Base-by-base conservation (phyloP, 1,140 invertebrate species). In the Drosophila burlai region DNA sequence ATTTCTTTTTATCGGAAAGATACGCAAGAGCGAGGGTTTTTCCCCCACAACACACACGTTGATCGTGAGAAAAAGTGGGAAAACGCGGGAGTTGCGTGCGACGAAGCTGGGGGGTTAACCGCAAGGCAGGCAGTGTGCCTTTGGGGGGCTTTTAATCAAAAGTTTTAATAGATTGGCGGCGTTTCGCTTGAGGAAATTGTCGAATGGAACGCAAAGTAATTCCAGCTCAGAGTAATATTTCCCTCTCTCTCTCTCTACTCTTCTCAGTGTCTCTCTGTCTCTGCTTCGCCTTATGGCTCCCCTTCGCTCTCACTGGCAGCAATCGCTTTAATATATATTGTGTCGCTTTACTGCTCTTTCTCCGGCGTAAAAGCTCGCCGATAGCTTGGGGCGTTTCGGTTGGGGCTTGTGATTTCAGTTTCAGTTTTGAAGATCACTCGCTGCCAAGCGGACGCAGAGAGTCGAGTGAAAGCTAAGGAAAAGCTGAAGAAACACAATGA, bases 381-480 rank as follows among this genome's bases (percentile, higher is more conserved):
- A 46, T 68, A 49, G 43, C 61, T 57, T 57, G 54, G 54, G 52
- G 62, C 75, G 43, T 76, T 76, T 42, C 62, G 66, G 50, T 76
- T 47, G 69, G 67, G 71, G 57, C 68, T 76, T 64, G 74, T 81
- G 79, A 85, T 85, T 84, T 84, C 67, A 64, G 76, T 79, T 83
- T 82, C 83, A 84, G 84, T 86, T 86, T 89, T 89, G 55, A 87
- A 87, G 83, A 87, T 87, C 83, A 81, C 73, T 81, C 83, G 60
- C 62, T 64, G 69, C 38, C 59, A 79, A 55, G 62, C 84, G 63
- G 75, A 49, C 71, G 49, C 47, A 13, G 29, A 55, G 52, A 61
- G 49, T 67, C 66, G 42, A 58, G 73, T 73, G 73, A 46, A 40
- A 66, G 36, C 61, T 13, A 38, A 36, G 26, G 29, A 7, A 43